Evolutionary conservation across 2,888 invertebrate species (phyloP).

Genomic region (Hyposoter dolosus): DNA sequence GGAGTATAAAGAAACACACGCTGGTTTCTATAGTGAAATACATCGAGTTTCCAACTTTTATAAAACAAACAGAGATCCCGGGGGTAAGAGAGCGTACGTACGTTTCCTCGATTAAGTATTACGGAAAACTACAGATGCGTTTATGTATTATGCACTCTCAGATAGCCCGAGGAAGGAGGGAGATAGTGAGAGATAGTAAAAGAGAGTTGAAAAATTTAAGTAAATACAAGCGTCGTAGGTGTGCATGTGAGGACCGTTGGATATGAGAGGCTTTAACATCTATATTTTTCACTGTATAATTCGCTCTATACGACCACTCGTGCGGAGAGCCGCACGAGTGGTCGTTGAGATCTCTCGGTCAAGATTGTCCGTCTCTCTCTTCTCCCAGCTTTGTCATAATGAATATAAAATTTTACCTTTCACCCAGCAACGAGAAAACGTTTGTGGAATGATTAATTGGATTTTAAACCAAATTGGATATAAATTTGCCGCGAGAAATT

Average conservation of each 20-base stretch:
- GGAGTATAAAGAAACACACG: conserved; percentile 55
- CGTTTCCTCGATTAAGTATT: conserved; percentile 21
- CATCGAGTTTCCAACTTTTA: conserved; percentile 3
- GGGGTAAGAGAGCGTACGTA: conserved; percentile 32
- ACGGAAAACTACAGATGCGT: conserved; percentile 24
- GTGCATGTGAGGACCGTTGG: conserved; percentile 4
- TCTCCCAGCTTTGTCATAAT: conserved; percentile 1
- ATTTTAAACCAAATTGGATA: background rate
- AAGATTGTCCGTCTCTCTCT: background rate
- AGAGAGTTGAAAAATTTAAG: conserved; percentile 3
- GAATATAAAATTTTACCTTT: background rate
- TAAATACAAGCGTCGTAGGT: conserved; percentile 37
- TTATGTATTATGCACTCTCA: conserved; percentile 51
- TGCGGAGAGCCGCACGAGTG: conserved; percentile 49
- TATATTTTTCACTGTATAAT: conserved; percentile 21
- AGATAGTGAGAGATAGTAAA: background rate
- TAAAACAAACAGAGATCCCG: conserved; percentile 18
- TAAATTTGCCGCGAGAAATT: background rate
- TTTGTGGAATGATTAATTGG: background rate
- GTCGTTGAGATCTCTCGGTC: conserved; percentile 38
- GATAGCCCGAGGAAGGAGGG: background rate
- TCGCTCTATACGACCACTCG: conserved; percentile 9
- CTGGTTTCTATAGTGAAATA: conserved; percentile 22
- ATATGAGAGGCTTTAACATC: conserved; percentile 9
- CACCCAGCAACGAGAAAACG: background rate